Base-by-base conservation (phyloP, 2,888 invertebrate genomes). In the Dorcus parallelipipedus region DNA sequence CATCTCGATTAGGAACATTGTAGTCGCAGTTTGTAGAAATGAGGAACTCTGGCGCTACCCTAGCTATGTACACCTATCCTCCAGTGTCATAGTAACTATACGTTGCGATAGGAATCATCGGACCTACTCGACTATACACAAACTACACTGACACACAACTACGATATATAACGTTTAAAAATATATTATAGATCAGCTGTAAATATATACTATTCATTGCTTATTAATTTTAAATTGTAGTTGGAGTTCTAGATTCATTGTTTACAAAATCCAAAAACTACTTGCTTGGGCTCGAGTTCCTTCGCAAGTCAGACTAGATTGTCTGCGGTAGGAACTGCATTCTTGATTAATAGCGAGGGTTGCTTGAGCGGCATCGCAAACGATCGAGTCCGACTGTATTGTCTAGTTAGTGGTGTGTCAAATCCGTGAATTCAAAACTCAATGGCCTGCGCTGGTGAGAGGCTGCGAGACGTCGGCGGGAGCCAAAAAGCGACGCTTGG, bases 401-500 rank as follows among this genome's bases (percentile, higher is more conserved):
- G 38, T 49, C 38, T 33, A 49, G 9, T 17, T 49, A n/a, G 49
- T 49, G 33, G 33, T 33, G 33, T 33, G 49, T 49, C 49, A 49
- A 20, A 38, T 49, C 49, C 49, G 49, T 14, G 20, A 26, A n/a
- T 17, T 48, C 10, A 48, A 42, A 10, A n/a, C 48, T 83, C 82
- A 83, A 81, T 77, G 79, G 56, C 78, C 78, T 56, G 80, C 78
- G 69, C 78, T 84, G 71, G 85, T 84, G 63, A 85, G 78, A 49
- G 83, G 78, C 55, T 72, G 74, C 53, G 71, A 66, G 68, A 83
- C 80, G 70, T 84, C 84, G 69, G 81, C 79, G 63, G 83, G 82
- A 65, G 82, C 79, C 71, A 84, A 79, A 74, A 85, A 85, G 71
- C 85, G 82, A 55, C 78, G 73, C 65, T 78, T 80, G 49, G 83